Evolutionary conservation across 2,797 vertebrate species (phyloP).

Genomic region (Gallinago solitaria): DNA sequence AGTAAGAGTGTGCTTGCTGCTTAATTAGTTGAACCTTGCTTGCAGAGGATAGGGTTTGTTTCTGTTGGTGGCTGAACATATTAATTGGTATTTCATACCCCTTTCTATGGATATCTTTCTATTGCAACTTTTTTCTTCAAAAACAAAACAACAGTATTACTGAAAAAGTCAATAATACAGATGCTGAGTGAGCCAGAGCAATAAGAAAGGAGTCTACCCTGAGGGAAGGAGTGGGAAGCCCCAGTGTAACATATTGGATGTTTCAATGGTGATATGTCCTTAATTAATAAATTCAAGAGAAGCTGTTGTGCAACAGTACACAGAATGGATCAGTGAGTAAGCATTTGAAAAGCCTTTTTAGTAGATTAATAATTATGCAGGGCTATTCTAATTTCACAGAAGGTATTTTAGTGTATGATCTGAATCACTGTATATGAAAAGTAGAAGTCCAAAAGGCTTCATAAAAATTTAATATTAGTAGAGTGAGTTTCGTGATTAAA

Average conservation of each 20-base stretch:
- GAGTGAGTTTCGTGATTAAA: not conserved
- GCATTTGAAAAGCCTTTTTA: not conserved
- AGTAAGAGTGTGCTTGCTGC: not conserved
- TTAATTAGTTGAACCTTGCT: not conserved
- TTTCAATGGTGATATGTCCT: not conserved
- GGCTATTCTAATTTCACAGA: not conserved
- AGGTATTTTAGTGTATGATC: not conserved
- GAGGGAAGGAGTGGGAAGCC: not conserved
- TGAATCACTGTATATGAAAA: not conserved
- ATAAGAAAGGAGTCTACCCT: not conserved
- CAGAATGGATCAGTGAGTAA: not conserved
- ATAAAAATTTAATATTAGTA: not conserved
- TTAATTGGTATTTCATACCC: not conserved
- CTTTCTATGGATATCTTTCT: not conserved
- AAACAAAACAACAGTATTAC: not conserved
- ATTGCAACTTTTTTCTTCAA: not conserved
- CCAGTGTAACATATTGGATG: not conserved
- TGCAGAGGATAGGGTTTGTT: not conserved
- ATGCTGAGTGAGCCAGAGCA: not conserved
- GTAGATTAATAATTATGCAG: not conserved
- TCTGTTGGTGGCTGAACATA: not conserved
- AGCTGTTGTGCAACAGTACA: not conserved
- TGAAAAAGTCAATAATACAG: not conserved
- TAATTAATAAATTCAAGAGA: not conserved
- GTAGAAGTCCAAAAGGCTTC: not conserved